Base-by-base conservation (phyloP, 2,888 invertebrate genomes). In the Muschampia plurimacula region DNA sequence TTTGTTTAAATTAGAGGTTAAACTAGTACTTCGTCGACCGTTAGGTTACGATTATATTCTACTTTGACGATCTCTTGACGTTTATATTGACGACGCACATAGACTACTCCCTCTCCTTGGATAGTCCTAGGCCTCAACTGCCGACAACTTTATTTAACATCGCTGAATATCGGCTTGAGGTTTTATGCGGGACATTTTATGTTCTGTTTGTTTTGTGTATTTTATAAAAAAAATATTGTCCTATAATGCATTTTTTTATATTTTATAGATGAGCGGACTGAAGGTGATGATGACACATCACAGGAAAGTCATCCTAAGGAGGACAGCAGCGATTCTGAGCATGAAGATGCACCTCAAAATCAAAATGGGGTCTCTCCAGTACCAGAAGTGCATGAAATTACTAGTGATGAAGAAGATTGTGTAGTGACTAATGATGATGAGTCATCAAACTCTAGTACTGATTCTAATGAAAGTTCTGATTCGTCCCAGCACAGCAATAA, bases 381-480 rank as follows among this genome's bases (percentile, higher is more conserved):
- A 70, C 91, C 91, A 60, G 95, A 95, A 79, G 95, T 95, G 6
- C 94, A 95, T 81, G 95, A 95, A 83, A 94, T 95, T 71, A 91
- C 93, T 68, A 95, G 95, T 88, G 95, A 96, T 80, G 94, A 95
- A 76, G 96, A 96, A 79, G 95, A 95, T 81, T 89, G 90, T 83
- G 84, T 89, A 76, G 89, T 91, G 91, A 96, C 90, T 82, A 91
- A 92, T 85, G 95, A 95, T 86, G 93, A 89, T 86, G 95, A 88
- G 72, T 87, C 89, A 78, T 89, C 94, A 81, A 87, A 96, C 96
- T 77, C 97, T 95, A 91, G 90, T 86, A 84, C 91, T 67, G 91
- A 90, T 73, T 89, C 88, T 78, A 90, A 96, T 95, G 84, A 93
- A 94, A 84, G 96, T 95, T 78, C 97, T 95, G 94, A 96, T 95